These are phyloP conservation scores for Bombus breviceps DNA, from an alignment of 1,140 invertebrate species.

Conservation along the genomic window DNA sequence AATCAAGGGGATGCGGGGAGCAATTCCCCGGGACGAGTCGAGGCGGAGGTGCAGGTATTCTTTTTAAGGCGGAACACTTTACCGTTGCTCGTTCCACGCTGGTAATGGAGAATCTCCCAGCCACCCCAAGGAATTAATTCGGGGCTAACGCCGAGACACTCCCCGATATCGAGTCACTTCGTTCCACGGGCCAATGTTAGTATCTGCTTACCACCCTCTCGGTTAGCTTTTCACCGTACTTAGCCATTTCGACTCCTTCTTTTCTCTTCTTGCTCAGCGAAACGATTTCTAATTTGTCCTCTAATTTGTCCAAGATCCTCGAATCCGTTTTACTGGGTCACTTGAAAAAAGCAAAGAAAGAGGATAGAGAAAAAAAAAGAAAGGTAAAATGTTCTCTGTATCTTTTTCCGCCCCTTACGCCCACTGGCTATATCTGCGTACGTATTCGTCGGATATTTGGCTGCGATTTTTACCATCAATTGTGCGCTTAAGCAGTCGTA, in stretches of 20 bases:
- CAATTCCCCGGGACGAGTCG: conserved; percentile 52
- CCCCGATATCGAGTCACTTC: conserved; percentile 65
- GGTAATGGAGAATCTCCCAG: conserved; percentile 65
- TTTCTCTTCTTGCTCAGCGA: neutral
- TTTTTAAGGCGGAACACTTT: conserved; percentile 69
- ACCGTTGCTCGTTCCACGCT: conserved; percentile 61
- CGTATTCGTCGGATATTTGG: conserved; percentile 7
- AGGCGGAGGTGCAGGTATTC: conserved; percentile 61
- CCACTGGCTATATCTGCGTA: neutral
- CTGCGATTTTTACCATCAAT: conserved; percentile 28
- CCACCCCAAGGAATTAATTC: conserved; percentile 66
- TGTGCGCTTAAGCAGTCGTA: conserved; percentile 16
- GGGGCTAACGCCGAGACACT: conserved; percentile 63
- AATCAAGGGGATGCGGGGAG: neutral
- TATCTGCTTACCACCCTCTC: conserved; percentile 60
- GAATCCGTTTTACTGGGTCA: conserved; percentile 38
- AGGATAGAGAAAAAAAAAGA: neutral
- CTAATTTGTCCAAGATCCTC: conserved; percentile 41
- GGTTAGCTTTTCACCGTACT: conserved; percentile 55
- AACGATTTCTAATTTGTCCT: conserved; percentile 62
- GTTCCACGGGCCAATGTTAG: conserved; percentile 48
- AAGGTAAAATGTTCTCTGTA: neutral
- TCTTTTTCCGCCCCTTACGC: neutral
- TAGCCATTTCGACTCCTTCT: conserved; percentile 43
- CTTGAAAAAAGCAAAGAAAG: neutral